Conservation (phyloP, 2,113 vertebrate genomes). For the Pedetes capensis region DNA sequence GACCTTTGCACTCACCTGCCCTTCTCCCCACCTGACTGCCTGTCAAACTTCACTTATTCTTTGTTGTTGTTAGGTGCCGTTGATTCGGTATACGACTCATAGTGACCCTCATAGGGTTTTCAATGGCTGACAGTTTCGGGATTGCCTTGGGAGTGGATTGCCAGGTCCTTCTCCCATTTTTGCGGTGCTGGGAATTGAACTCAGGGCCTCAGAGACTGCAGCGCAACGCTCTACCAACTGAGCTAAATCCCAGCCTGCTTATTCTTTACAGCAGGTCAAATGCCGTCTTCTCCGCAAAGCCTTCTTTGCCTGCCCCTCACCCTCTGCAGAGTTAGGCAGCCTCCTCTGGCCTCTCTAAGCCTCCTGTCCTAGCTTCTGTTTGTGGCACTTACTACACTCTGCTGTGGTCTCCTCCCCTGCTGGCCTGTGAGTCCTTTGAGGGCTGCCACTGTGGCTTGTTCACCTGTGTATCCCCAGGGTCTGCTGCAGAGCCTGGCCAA, state of each 20-base stretch:
- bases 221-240: too few species aligned
- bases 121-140: too few species aligned
- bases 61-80: too few species aligned
- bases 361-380: neutral
- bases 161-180: too few species aligned
- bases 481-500: neutral
- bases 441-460: neutral
- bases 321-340: neutral
- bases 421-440: neutral
- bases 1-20: neutral
- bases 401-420: neutral
- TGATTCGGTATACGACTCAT: too few species aligned
- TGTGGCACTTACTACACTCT: accelerated
- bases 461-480: neutral
- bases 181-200: too few species aligned
- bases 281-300: neutral
- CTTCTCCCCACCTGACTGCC: neutral
- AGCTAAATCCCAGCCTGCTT: too few species aligned
- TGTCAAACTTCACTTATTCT: neutral
- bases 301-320: neutral
- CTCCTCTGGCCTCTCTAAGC: neutral
- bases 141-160: too few species aligned
- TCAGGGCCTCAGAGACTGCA: too few species aligned
- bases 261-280: neutral
- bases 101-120: too few species aligned